phyloP scores from a whole-genome alignment of 2,113 vertebrate species.

The Heterocephalus glaber region DNA sequence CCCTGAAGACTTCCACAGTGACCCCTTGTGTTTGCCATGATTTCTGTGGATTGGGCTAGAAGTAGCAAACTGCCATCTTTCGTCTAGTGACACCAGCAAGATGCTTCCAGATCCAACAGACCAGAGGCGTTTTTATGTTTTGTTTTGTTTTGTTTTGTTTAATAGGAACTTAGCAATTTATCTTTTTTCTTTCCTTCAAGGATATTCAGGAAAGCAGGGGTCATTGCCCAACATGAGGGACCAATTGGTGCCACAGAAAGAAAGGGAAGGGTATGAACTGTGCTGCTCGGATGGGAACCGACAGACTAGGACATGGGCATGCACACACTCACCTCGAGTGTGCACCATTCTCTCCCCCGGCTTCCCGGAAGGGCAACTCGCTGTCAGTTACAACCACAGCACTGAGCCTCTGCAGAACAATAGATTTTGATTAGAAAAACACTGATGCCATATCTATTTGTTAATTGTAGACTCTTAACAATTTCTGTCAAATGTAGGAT shows the following conservation, averaged over 20 bases:
- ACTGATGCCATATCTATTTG: slow-evolving; percentile 73
- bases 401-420: slow-evolving; percentile 60
- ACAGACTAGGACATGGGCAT: not conserved
- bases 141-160: slow-evolving; percentile 38
- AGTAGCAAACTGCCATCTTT: not conserved
- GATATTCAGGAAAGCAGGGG: slow-evolving; percentile 60
- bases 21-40: slow-evolving; percentile 57
- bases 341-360: not conserved
- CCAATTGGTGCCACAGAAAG: slow-evolving; percentile 55
- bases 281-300: slow-evolving; percentile 1
- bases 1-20: slow-evolving; percentile 29
- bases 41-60: not conserved
- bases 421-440: slow-evolving; percentile 79
- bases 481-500: slow-evolving; percentile 76
- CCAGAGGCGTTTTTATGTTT: no score
- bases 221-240: slow-evolving; percentile 58
- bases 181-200: slow-evolving; percentile 55
- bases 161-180: slow-evolving; percentile 66
- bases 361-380: slow-evolving; percentile 55
- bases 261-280: not conserved
- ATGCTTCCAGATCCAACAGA: slow-evolving; percentile 22
- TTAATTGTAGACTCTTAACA: slow-evolving; percentile 78
- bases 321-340: not conserved
- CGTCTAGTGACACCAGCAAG: not conserved
- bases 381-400: slow-evolving; percentile 69